These are phyloP conservation scores for Drosophila algonquin DNA, from an alignment of 2,888 invertebrate genomes.

Conservation along the genomic window DNA sequence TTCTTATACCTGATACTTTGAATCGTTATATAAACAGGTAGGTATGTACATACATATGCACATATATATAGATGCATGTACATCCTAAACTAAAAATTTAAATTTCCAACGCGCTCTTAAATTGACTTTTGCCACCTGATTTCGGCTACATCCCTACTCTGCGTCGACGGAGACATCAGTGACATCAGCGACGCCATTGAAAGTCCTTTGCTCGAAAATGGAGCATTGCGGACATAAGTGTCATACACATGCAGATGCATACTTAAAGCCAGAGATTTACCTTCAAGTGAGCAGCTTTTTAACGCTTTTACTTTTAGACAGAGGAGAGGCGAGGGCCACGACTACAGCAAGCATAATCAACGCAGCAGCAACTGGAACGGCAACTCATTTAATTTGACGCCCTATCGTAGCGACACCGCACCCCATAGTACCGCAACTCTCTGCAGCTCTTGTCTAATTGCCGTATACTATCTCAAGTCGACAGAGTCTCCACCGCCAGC, in stretches of 20 bases:
- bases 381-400: slow-evolving; percentile 74
- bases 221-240: slow-evolving; percentile 45
- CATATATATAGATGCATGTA: no score
- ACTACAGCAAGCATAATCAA: slow-evolving; percentile 17
- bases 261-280: slow-evolving; percentile 62
- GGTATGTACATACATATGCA: no score
- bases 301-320: slow-evolving; percentile 71
- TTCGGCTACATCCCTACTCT: no score
- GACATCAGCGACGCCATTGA: slow-evolving; percentile 30
- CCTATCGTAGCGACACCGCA: slow-evolving; percentile 14
- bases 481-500: slow-evolving; percentile 28
- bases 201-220: slow-evolving; percentile 40
- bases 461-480: slow-evolving; percentile 73
- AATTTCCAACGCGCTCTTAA: no score
- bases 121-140: no score
- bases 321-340: slow-evolving; percentile 26
- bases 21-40: no score
- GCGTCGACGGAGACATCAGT: slow-evolving; percentile 3
- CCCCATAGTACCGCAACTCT: neutral
- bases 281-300: slow-evolving; percentile 76
- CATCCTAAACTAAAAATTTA: no score
- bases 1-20: no score
- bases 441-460: slow-evolving; percentile 63
- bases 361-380: slow-evolving; percentile 33
- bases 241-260: slow-evolving; percentile 29